phyloP scores from a whole-genome alignment of 1,140 invertebrate species.

The Hesperophylax magnus region DNA sequence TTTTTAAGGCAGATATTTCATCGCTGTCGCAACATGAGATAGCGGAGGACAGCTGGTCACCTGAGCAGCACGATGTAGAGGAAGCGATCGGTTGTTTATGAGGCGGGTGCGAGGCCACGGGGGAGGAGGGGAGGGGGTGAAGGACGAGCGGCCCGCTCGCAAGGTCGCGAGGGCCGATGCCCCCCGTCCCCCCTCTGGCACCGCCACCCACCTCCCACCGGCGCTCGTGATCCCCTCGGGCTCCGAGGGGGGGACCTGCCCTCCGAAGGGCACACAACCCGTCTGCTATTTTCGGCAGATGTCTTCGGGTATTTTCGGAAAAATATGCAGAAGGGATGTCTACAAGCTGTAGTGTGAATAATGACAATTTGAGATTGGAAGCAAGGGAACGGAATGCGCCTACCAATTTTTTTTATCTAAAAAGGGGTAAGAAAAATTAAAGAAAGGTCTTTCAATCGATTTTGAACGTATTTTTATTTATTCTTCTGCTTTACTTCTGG shows the following conservation, averaged over 20 bases:
- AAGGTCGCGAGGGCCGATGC: slow-evolving; percentile 46
- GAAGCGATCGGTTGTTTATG: not conserved
- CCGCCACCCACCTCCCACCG: not conserved
- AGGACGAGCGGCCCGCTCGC: slow-evolving; percentile 35
- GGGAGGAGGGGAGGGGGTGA: slow-evolving; percentile 5
- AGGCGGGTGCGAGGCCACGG: not conserved
- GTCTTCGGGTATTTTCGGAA: slow-evolving; percentile 8
- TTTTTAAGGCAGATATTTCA: not conserved
- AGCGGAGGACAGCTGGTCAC: slow-evolving; percentile 9
- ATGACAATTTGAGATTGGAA: no score
- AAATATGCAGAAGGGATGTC: not conserved
- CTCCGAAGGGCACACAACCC: slow-evolving; percentile 22
- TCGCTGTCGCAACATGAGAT: no score
- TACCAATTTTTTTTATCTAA: no score
- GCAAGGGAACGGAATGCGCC: no score
- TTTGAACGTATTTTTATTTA: no score
- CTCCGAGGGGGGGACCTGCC: not conserved
- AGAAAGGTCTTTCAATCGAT: no score
- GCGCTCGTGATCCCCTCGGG: not conserved
- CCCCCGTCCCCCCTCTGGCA: slow-evolving; percentile 12
- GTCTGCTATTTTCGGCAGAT: slow-evolving; percentile 35
- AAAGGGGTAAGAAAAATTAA: no score
- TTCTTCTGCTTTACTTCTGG: no score
- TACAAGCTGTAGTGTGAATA: not conserved
- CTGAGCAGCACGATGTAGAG: slow-evolving; percentile 8